Base-by-base conservation (phyloP, 2,888 invertebrate species). In the Adineta ricciae region DNA sequence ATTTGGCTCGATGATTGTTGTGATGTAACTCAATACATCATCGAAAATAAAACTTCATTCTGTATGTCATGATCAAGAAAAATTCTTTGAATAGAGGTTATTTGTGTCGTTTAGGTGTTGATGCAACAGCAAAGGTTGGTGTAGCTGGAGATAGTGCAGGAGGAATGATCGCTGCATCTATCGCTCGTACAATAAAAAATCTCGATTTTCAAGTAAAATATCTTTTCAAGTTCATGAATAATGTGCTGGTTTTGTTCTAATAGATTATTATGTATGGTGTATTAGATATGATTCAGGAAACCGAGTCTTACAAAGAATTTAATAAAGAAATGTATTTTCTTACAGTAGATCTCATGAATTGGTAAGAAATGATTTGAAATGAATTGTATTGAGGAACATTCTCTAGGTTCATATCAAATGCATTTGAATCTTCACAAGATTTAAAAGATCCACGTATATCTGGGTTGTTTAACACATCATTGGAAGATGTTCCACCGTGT, bases 101-200 rank as follows among this genome's bases (percentile, higher is more conserved):
- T 50, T 19, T 50, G 16, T 50, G 84, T 83, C 86, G 72, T 83
- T 24, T 86, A 89, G 89, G 89, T 85, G 89, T 88, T 21, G 87
- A 86, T 46, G 87, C 87, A 85, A 87, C 88, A 82, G 88, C 89
- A 85, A 87, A 87, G 83, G 87, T 89, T 7, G 89, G 89, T 32
- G 88, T 89, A 27, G 88, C 87, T 27, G 89, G 89, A 8, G 88
- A 88, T 84, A 88, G 89, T 85, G 87, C 88, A 19, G 89, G 89
- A 8, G 89, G 88, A 14, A 87, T 87, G 36, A 86, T 89, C 21
- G 88, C 89, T 24, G 88, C 89, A 9, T 87, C 87, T 32, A 88
- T 89, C 21, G 88, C 88, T 83, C 88, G 88, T 86, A 88, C 89
- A 84, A 86, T 88, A 11, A 86, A 87, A 49, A 87, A 87, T 4